These are phyloP conservation scores for Poecile atricapillus DNA, from an alignment of 2,113 vertebrate genomes.

Conservation along the genomic window DNA sequence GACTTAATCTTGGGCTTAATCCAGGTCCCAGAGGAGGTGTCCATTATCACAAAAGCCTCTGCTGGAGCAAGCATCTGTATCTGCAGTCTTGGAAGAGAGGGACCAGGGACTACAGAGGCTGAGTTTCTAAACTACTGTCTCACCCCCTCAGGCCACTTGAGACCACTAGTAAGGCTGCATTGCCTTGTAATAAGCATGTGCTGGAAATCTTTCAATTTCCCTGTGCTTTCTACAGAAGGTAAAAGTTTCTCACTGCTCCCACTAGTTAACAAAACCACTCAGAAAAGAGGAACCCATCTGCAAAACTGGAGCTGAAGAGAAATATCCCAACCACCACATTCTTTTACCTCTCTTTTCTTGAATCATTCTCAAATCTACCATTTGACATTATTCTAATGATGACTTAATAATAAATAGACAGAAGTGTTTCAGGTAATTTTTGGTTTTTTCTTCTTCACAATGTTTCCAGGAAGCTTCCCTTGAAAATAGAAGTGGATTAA, in stretches of 20 bases:
- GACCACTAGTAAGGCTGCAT: not conserved
- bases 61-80: not conserved
- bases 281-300: not conserved
- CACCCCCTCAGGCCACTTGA: not conserved
- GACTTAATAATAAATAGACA: not conserved
- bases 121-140: constrained; percentile 21
- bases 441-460: not conserved
- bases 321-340: not conserved
- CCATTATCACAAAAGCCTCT: not conserved
- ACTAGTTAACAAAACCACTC: not conserved
- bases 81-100: not conserved
- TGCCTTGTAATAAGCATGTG: not conserved
- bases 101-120: not conserved
- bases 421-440: accelerated
- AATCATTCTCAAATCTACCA: not conserved
- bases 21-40: constrained; percentile 18
- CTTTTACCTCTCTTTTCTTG: not conserved
- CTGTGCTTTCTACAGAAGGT: not conserved
- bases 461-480: not conserved
- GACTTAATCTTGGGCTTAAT: constrained; percentile 12
- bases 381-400: not conserved
- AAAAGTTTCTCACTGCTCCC: not conserved
- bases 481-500: not conserved
- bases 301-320: not conserved
- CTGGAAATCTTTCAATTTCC: not conserved